These are phyloP conservation scores for Tetragonula carbonaria DNA, from an alignment of 2,888 invertebrate species.

Conservation along the genomic window DNA sequence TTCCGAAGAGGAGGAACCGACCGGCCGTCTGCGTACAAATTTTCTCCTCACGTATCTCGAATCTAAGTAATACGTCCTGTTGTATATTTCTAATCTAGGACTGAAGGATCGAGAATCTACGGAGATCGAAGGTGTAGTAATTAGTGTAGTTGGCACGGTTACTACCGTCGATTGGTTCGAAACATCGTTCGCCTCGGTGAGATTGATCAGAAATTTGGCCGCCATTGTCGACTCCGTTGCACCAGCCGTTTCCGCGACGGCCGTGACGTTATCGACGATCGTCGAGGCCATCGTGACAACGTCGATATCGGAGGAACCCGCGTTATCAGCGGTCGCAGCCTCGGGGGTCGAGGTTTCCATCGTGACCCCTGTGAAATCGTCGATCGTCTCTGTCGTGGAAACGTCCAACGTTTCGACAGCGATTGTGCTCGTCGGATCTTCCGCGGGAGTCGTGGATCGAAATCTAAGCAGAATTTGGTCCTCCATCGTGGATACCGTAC, in stretches of 20 bases:
- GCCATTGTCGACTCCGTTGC: conserved; percentile 38
- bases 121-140: background rate
- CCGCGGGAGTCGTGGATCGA: background rate
- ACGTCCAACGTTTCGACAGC: background rate
- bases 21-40: conserved; percentile 73
- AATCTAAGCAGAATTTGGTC: background rate
- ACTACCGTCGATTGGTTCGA: conserved; percentile 11
- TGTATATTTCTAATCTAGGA: conserved; percentile 20
- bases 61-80: conserved; percentile 41
- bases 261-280: conserved; percentile 23
- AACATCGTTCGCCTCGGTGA: conserved; percentile 17
- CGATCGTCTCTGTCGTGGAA: conserved; percentile 23
- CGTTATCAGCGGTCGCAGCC: background rate
- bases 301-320: background rate
- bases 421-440: background rate
- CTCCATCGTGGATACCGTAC: background rate
- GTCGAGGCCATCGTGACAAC: conserved; percentile 36
- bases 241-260: background rate
- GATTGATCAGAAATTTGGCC: background rate
- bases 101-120: background rate
- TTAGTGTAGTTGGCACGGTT: background rate
- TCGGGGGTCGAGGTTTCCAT: conserved; percentile 26
- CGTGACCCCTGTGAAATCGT: conserved; percentile 27
- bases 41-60: conserved; percentile 72
- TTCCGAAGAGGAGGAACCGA: conserved; percentile 36